Conservation (phyloP, 2,888 invertebrate genomes). For the Patella pellucida region DNA sequence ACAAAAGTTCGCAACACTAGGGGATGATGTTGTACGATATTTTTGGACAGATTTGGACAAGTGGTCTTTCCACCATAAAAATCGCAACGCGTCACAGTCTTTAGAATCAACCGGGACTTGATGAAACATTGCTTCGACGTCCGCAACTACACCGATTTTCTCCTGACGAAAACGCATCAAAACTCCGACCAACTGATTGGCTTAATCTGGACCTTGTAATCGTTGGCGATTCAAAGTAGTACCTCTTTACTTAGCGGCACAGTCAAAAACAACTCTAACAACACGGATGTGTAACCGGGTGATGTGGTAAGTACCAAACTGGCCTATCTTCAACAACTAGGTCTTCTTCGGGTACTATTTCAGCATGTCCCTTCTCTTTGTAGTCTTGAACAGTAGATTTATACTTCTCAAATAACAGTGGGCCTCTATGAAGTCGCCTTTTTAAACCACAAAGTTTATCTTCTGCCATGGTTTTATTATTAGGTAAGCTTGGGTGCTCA, state of each 20-base stretch:
- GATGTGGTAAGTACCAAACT: not conserved
- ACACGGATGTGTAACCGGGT: constrained; percentile 25
- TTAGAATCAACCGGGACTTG: constrained; percentile 28
- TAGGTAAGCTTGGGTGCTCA: not conserved
- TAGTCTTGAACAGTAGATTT: constrained; percentile 16
- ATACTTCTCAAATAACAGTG: constrained; percentile 21
- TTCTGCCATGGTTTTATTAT: not conserved
- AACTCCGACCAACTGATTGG: constrained; percentile 39
- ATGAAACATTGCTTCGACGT: constrained; percentile 36
- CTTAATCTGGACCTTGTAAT: constrained; percentile 39
- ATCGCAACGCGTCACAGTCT: constrained; percentile 28
- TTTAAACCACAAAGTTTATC: not conserved
- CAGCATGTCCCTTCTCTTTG: constrained; percentile 12
- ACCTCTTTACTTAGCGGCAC: constrained; percentile 15
- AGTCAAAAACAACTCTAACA: constrained; percentile 22
- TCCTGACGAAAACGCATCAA: constrained; percentile 37
- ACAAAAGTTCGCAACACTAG: constrained; percentile 24
- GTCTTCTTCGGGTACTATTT: not conserved
- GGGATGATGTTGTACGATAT: constrained; percentile 34
- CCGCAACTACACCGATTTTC: constrained; percentile 31
- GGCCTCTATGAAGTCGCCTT: constrained; percentile 3
- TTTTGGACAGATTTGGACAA: not conserved
- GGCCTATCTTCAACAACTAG: not conserved
- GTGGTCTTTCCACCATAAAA: constrained; percentile 19
- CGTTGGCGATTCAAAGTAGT: constrained; percentile 29